A percentile compares a stretch with the other conserved stretches of the same genome.
phyloP scores from a whole-genome alignment of 2,888 invertebrate genomes.

The Galerucella pusilla region DNA sequence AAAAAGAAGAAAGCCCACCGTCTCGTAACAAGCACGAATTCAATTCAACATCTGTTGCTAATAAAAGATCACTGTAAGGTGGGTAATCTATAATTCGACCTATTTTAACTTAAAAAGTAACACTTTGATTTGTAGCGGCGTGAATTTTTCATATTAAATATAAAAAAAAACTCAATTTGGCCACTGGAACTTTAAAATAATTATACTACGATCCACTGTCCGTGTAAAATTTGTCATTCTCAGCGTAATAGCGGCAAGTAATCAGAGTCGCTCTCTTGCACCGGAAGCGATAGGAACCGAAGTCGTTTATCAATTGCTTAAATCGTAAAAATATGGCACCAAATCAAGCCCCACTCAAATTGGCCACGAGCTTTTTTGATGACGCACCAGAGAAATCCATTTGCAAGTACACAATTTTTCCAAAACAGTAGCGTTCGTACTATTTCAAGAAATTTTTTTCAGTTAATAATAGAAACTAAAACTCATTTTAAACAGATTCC shows the following conservation, averaged over 20 bases:
- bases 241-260: background rate
- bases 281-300: constrained; percentile 6
- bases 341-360: background rate
- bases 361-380: constrained; percentile 1
- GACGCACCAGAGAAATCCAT: background rate
- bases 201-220: background rate
- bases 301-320: background rate
- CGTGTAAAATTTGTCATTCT: background rate
- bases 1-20: background rate
- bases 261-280: background rate
- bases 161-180: background rate
- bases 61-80: background rate
- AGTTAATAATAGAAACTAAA: too few relatives aligned
- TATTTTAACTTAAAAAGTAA: background rate
- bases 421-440: background rate
- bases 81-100: background rate
- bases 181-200: background rate
- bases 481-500: too few relatives aligned
- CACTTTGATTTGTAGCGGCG: too few relatives aligned
- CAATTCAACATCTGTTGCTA: background rate
- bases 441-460: too few relatives aligned
- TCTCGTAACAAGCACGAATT: constrained; percentile 4
- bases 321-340: constrained; percentile 5
- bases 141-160: background rate
- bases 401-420: background rate